These are phyloP conservation scores for Oeneis ivallda DNA, from an alignment of 2,888 invertebrate genomes.

Conservation along the genomic window DNA sequence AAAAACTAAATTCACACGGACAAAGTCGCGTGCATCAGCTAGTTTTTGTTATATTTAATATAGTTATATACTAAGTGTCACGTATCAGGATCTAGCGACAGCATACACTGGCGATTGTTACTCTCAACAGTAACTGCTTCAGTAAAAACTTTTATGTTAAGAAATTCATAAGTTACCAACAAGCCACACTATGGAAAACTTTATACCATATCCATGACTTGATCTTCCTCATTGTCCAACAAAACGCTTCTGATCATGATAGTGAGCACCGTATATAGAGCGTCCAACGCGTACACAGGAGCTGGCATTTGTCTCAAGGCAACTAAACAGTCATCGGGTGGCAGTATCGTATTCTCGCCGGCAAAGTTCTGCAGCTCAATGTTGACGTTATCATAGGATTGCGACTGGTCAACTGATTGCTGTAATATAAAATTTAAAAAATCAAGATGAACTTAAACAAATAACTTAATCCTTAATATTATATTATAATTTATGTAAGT, in stretches of 20 bases:
- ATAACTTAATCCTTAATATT: too few relatives aligned
- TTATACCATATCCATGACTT: slow-evolving; percentile 59
- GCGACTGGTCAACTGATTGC: slow-evolving; percentile 54
- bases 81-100: too few relatives aligned
- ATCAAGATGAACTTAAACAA: too few relatives aligned
- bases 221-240: slow-evolving; percentile 49
- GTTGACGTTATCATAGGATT: slow-evolving; percentile 54
- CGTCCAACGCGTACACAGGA: slow-evolving; percentile 68
- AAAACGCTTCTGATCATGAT: slow-evolving; percentile 60
- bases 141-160: too few relatives aligned
- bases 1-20: too few relatives aligned
- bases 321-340: slow-evolving; percentile 54
- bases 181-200: not conserved
- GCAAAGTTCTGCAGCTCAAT: slow-evolving; percentile 60
- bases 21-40: too few relatives aligned
- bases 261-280: slow-evolving; percentile 57
- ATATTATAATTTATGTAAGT: too few relatives aligned
- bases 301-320: slow-evolving; percentile 66
- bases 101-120: too few relatives aligned
- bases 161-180: not conserved
- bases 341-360: slow-evolving; percentile 42
- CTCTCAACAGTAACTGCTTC: too few relatives aligned
- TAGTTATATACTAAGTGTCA: too few relatives aligned
- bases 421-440: too few relatives aligned
- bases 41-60: too few relatives aligned